Conservation (phyloP, 2,797 vertebrate species). For the Pseudocheirus occidentalis region DNA sequence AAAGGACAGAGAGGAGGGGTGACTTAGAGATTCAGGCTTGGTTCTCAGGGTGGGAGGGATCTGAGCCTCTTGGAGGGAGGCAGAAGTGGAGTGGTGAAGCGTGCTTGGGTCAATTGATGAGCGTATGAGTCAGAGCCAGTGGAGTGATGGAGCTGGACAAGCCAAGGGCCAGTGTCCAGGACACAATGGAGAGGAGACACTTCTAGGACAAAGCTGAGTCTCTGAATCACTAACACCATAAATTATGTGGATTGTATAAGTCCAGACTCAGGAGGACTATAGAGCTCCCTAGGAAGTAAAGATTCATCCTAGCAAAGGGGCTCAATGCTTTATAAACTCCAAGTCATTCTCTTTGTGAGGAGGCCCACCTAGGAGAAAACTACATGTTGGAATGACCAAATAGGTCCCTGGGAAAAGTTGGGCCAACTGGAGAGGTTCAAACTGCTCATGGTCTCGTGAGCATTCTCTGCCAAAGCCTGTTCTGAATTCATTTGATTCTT, state of each 20-base stretch:
- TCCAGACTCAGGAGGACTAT: not conserved
- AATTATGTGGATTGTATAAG: not conserved
- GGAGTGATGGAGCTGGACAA: not conserved
- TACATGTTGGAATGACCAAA: fast-evolving
- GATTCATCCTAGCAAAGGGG: not conserved
- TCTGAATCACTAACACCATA: not conserved
- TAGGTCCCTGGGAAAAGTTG: not conserved
- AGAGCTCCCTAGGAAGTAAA: not conserved
- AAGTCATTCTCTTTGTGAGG: not conserved
- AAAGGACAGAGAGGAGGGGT: not conserved
- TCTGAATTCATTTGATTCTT: not conserved
- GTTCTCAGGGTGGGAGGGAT: not conserved
- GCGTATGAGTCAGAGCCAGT: not conserved
- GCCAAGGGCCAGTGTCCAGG: not conserved
- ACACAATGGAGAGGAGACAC: not conserved
- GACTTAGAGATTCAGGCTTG: not conserved
- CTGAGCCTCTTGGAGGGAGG: not conserved
- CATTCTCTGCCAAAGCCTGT: not conserved
- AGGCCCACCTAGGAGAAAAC: not conserved
- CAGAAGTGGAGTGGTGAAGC: not conserved
- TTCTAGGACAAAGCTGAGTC: not conserved
- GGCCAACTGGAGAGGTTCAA: not conserved
- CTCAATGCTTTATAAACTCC: not conserved
- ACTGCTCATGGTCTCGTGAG: not conserved
- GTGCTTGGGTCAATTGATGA: not conserved